These are phyloP conservation scores for Helarctos malayanus DNA, from an alignment of 2,797 vertebrate genomes.

Conservation along the genomic window DNA sequence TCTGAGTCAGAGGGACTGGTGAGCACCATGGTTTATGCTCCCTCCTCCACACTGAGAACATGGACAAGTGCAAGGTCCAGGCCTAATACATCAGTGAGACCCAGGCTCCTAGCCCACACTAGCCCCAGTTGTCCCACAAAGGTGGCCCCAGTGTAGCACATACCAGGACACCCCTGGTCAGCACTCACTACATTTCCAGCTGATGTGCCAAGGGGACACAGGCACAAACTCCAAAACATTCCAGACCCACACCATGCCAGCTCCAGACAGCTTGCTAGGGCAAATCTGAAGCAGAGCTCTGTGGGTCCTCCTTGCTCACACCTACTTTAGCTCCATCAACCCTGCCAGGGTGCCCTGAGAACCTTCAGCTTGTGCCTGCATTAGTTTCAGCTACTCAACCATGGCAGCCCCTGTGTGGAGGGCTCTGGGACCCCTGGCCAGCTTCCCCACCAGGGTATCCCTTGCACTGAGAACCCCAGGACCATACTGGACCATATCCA, in stretches of 20 bases:
- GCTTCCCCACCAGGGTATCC: neutral
- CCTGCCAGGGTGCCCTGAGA: neutral
- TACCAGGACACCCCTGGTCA: neutral
- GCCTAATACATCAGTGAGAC: neutral
- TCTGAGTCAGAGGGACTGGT: neutral
- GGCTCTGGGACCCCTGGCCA: too few species aligned
- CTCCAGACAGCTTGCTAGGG: neutral
- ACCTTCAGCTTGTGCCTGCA: neutral
- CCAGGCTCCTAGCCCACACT: neutral
- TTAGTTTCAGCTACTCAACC: neutral
- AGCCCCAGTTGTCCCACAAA: neutral
- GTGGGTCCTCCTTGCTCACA: neutral
- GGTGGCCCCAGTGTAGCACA: neutral
- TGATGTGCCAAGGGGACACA: neutral
- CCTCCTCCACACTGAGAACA: neutral
- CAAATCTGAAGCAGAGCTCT: neutral
- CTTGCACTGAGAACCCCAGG: neutral
- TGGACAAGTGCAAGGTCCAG: neutral
- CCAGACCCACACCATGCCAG: neutral
- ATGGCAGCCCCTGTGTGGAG: neutral
- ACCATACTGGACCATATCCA: neutral
- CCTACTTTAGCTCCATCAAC: neutral
- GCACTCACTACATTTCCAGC: neutral
- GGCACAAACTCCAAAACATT: neutral
- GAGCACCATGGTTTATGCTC: neutral